Evolutionary conservation across 2,797 vertebrate species (phyloP).

Genomic region (Ptychadena robeensis): DNA sequence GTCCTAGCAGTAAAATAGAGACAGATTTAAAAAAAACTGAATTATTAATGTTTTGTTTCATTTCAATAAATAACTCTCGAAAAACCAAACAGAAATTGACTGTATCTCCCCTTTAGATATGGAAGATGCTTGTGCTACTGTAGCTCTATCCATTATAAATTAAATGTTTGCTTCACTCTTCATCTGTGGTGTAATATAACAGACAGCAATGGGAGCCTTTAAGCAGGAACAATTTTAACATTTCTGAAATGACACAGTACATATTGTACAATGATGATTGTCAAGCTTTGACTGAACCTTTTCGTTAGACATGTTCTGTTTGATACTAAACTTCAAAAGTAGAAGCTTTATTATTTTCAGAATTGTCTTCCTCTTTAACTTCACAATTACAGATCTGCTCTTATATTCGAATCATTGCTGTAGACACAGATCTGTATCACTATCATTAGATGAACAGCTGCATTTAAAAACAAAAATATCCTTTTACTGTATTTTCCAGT

Average conservation of each 20-base stretch:
- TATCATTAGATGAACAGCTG: constrained; percentile 25
- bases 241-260: constrained; percentile 41
- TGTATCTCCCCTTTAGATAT: constrained; percentile 12
- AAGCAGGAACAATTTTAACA: constrained; percentile 34
- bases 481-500: neutral
- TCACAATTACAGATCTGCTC: constrained; percentile 35
- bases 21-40: too few species aligned
- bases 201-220: constrained; percentile 33
- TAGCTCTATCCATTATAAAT: constrained; percentile 13
- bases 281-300: constrained; percentile 39
- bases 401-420: constrained; percentile 29
- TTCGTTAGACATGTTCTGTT: constrained; percentile 43
- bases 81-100: too few species aligned
- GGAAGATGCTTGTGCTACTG: neutral
- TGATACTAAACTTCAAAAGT: constrained; percentile 48
- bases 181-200: constrained; percentile 48
- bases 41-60: too few species aligned
- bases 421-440: constrained; percentile 20
- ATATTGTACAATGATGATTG: constrained; percentile 39
- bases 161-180: constrained; percentile 40
- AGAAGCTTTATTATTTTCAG: constrained; percentile 38
- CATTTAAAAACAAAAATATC: neutral
- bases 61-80: too few species aligned
- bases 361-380: constrained; percentile 34
- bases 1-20: too few species aligned